phyloP scores from a whole-genome alignment of 2,888 invertebrate genomes.

The Notodonta ziczac region DNA sequence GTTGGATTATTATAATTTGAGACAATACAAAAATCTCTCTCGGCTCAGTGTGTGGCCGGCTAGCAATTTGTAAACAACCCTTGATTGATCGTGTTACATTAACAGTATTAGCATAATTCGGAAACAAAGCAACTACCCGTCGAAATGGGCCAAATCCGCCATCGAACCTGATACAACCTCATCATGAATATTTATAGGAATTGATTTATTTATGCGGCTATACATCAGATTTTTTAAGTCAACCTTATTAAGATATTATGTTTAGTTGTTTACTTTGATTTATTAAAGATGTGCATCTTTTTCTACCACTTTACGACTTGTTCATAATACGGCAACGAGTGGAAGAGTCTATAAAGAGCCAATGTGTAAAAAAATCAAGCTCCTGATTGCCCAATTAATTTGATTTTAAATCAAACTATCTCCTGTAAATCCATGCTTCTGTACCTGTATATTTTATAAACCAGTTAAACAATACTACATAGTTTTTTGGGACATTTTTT shows the following conservation, averaged over 20 bases:
- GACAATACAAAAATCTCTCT: slow-evolving; percentile 12
- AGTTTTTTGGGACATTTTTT: no score
- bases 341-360: no score
- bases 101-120: slow-evolving; percentile 49
- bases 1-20: background rate
- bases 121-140: slow-evolving; percentile 42
- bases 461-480: no score
- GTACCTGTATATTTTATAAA: no score
- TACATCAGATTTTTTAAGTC: background rate
- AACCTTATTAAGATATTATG: background rate
- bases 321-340: no score
- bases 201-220: slow-evolving; percentile 26
- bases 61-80: slow-evolving; percentile 25
- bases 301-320: background rate
- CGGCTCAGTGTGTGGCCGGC: slow-evolving; percentile 50
- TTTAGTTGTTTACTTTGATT: background rate
- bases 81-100: slow-evolving; percentile 43
- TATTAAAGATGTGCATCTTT: background rate
- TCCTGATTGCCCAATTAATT: no score
- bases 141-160: slow-evolving; percentile 35
- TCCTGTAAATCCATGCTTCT: no score
- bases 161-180: slow-evolving; percentile 23
- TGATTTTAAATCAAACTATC: no score
- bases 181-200: slow-evolving; percentile 43
- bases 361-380: no score